Percentiles rank a stretch among this genome's conserved stretches.
Conservation (phyloP, 1,140 invertebrate genomes). For the Cataglyphis hispanica region DNA sequence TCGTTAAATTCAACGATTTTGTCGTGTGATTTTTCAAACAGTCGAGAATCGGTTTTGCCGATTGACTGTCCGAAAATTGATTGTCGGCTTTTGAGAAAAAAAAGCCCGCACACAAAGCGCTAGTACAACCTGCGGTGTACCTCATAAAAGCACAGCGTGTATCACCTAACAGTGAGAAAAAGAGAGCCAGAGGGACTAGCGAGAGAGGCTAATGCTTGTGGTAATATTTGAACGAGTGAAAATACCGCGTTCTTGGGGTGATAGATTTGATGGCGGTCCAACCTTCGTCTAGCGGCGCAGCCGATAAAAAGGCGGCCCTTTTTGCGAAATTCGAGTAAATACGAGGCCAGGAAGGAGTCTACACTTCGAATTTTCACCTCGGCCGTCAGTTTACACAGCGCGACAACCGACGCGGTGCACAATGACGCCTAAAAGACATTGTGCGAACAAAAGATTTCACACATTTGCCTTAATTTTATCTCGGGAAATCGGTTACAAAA, state of each 20-base stretch:
- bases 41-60: neutral
- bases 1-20: neutral
- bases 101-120: neutral
- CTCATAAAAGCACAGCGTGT: constrained; percentile 47
- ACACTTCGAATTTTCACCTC: constrained; percentile 40
- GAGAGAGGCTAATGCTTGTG: constrained; percentile 22
- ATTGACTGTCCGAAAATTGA: neutral
- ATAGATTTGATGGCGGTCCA: constrained; percentile 64
- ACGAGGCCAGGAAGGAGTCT: constrained; percentile 32
- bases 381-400: constrained; percentile 63
- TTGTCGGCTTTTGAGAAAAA: neutral
- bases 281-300: constrained; percentile 43
- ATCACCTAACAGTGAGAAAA: neutral
- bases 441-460: neutral
- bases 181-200: neutral
- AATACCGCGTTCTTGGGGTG: constrained; percentile 20
- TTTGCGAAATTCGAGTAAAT: constrained; percentile 70
- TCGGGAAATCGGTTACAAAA: too few relatives aligned
- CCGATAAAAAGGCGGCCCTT: constrained; percentile 20
- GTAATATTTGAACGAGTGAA: constrained; percentile 77
- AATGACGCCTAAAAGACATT: neutral
- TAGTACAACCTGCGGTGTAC: neutral
- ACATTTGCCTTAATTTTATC: too few relatives aligned
- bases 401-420: constrained; percentile 41
- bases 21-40: neutral